phyloP scores from a whole-genome alignment of 2,888 invertebrate species.

The Melanchra persicariae region DNA sequence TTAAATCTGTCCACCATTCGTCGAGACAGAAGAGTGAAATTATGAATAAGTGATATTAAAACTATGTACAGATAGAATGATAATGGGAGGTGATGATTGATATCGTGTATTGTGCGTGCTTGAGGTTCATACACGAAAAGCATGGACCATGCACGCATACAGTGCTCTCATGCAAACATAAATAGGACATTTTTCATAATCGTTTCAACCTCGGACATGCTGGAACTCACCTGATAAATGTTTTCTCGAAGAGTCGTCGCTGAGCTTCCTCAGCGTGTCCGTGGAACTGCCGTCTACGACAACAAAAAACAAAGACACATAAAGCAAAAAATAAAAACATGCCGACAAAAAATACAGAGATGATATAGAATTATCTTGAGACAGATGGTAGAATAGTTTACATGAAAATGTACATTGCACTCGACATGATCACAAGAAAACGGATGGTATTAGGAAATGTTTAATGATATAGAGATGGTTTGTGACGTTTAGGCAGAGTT shows the following conservation, averaged over 20 bases:
- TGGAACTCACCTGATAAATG: slow-evolving; percentile 88
- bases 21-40: slow-evolving; percentile 67
- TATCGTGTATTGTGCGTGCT: slow-evolving; percentile 70
- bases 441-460: slow-evolving; percentile 63
- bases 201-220: slow-evolving; percentile 58
- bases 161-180: slow-evolving; percentile 77
- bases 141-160: slow-evolving; percentile 79
- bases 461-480: slow-evolving; percentile 66
- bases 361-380: slow-evolving; percentile 68
- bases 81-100: slow-evolving; percentile 71
- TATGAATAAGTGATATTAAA: slow-evolving; percentile 73
- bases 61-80: slow-evolving; percentile 71
- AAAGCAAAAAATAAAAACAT: slow-evolving; percentile 87
- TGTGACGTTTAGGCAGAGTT: slow-evolving; percentile 77
- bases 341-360: slow-evolving; percentile 78
- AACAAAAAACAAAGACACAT: slow-evolving; percentile 88
- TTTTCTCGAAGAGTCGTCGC: slow-evolving; percentile 90
- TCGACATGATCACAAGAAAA: slow-evolving; percentile 63
- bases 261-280: slow-evolving; percentile 87
- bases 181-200: slow-evolving; percentile 50
- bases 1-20: slow-evolving; percentile 87
- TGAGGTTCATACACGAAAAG: slow-evolving; percentile 73
- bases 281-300: slow-evolving; percentile 89
- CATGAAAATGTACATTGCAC: slow-evolving; percentile 65
- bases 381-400: slow-evolving; percentile 66